These are phyloP conservation scores for Brachionus koreanus DNA, from an alignment of 1,140 invertebrate species.

Conservation along the genomic window DNA sequence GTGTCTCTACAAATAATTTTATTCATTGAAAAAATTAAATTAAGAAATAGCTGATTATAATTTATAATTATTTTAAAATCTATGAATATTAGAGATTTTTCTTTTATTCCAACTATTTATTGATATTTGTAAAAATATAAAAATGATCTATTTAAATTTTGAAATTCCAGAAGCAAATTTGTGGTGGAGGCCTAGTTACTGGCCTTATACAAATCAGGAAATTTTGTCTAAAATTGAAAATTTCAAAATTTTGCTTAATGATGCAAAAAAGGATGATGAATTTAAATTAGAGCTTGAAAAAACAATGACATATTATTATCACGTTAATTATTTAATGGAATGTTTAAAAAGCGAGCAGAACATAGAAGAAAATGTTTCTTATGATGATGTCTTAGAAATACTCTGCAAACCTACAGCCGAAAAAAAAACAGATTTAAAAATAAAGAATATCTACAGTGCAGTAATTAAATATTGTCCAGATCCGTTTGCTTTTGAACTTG, in stretches of 20 bases:
- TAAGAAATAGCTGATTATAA: no score
- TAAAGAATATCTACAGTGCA: neutral
- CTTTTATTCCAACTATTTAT: no score
- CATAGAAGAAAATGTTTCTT: neutral
- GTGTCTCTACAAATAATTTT: no score
- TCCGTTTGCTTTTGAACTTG: neutral
- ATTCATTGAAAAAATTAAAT: no score
- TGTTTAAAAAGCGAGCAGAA: neutral
- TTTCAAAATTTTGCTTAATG: neutral
- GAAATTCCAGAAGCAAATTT: neutral
- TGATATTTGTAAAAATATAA: neutral
- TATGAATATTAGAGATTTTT: no score
- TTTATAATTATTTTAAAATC: no score
- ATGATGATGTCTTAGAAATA: neutral
- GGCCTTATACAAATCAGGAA: neutral
- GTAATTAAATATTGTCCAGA: neutral
- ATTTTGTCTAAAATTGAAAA: neutral
- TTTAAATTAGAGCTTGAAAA: neutral
- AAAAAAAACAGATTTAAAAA: neutral
- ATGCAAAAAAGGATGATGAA: neutral
- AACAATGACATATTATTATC: neutral
- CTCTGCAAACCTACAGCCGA: neutral
- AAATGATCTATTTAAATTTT: slow-evolving; percentile 11
- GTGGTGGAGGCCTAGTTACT: neutral
- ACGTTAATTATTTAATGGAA: neutral